Base-by-base conservation (phyloP, 2,888 invertebrate species). In the Aporophyla lueneburgensis region DNA sequence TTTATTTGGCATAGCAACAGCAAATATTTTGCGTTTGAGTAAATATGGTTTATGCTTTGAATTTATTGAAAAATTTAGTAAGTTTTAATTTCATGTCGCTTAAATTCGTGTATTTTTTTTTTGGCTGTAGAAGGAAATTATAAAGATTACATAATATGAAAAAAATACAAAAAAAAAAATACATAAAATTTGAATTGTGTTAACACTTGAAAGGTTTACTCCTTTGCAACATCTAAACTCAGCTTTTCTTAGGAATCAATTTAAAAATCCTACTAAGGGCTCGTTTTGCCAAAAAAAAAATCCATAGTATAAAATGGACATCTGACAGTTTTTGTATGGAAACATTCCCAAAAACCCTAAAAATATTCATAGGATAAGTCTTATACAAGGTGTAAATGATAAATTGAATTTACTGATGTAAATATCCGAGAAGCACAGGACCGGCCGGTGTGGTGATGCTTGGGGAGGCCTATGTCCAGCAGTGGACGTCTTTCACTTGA, bases 1-100 rank as follows among this genome's bases (percentile, higher is more conserved):
- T 81, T 62, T 81, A 16, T 61, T 77, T 51, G 12, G 12, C 0
- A 27, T 24, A 21, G 12, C 21, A n/a, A 61, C 27, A 43, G 19
- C 51, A 43, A 40, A 33, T 12, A 14, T n/a, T 21, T 5, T 9
- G 24, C n/a, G 40, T 12, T n/a, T 24, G 16, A 49, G 43, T 61
- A 49, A 81, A 61, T 43, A 21, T 0, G 14, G 5, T 16, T 53
- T 73, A 33, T 21, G 7, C 21, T 33, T 24, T 16, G 9, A 51
- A 14, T 53, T n/a, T 24, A 58, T 51, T 6, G 9, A 5, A 53
- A 4, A n/a, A 51, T 56, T 49, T 58, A 73, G n/a, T n/a, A n/a
- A n/a, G n/a, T 58, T 75, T 65, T 3, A n/a, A 46, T 53, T 40
- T 76, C n/a, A 5, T 12, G 49, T 16, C 10, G 12, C 14, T 7